Conservation (phyloP, 2,113 vertebrate genomes). For the Mormyrus iriodes region DNA sequence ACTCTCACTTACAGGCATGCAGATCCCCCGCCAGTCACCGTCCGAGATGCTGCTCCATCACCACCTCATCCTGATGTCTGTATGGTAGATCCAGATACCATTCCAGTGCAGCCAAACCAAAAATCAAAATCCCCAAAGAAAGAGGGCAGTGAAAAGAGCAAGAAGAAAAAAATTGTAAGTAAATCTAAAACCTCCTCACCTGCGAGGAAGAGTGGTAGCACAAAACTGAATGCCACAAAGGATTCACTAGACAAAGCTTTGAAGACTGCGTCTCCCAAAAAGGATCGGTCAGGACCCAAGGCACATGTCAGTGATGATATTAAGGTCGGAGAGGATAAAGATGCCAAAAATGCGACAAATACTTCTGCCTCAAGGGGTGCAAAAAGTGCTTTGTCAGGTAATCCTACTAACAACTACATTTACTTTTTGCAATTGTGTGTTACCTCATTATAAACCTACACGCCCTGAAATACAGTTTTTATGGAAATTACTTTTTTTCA, state of each 20-base stretch:
- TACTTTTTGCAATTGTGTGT: background rate
- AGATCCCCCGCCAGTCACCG: slow-evolving; percentile 75
- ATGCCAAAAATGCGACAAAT: slow-evolving; percentile 92
- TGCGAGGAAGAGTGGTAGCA: slow-evolving; percentile 74
- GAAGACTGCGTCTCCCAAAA: slow-evolving; percentile 82
- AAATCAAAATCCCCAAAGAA: slow-evolving; percentile 77
- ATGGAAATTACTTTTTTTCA: background rate
- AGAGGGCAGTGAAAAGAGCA: slow-evolving; percentile 78
- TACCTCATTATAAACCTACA: background rate
- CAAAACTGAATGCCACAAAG: slow-evolving; percentile 70
- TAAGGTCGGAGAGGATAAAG: slow-evolving; percentile 79
- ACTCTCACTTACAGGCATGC: slow-evolving; percentile 84
- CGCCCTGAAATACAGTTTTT: background rate
- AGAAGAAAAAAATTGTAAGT: slow-evolving; percentile 77
- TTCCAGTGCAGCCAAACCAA: slow-evolving; percentile 75
- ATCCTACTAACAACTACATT: slow-evolving; percentile 23
- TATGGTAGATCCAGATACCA: slow-evolving; percentile 89
- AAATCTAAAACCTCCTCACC: slow-evolving; percentile 84
- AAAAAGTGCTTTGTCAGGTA: slow-evolving; percentile 78
- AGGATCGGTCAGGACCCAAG: slow-evolving; percentile 66
- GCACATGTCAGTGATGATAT: slow-evolving; percentile 55
- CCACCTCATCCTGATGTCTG: slow-evolving; percentile 83
- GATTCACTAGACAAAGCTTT: slow-evolving; percentile 70
- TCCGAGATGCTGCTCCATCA: slow-evolving; percentile 81
- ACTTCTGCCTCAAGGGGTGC: slow-evolving; percentile 77